phyloP scores from a whole-genome alignment of 2,113 vertebrate genomes.

The Gopherus evgoodei region DNA sequence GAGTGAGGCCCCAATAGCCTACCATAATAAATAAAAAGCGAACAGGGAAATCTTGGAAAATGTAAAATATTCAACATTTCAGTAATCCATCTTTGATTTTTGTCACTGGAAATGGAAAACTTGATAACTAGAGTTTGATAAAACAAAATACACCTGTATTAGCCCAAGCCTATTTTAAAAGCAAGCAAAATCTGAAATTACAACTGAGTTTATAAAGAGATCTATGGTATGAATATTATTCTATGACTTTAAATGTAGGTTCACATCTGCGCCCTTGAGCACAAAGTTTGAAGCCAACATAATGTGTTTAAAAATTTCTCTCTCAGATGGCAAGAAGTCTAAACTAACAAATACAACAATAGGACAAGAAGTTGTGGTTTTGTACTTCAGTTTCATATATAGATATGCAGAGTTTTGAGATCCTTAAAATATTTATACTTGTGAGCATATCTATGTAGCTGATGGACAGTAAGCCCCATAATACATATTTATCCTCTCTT shows the following conservation, averaged over 20 bases:
- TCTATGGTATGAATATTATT: neutral
- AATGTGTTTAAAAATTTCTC: neutral
- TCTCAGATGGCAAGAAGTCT: neutral
- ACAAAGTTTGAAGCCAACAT: neutral
- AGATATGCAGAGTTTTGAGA: neutral
- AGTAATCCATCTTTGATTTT: neutral
- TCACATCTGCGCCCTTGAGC: neutral
- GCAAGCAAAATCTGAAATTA: neutral
- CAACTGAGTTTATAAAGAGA: neutral
- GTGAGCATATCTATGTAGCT: neutral
- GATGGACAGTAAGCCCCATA: neutral
- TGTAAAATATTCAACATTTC: neutral
- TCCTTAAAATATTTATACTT: neutral
- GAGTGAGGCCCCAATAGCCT: no score
- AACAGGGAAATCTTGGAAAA: neutral
- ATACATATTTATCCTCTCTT: neutral
- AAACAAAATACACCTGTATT: neutral
- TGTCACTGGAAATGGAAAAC: neutral
- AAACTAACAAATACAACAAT: neutral
- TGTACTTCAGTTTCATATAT: neutral
- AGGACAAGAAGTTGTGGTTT: neutral
- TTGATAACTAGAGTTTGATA: neutral
- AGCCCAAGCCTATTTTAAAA: neutral
- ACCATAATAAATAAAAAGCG: neutral
- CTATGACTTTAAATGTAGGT: neutral